Evolutionary conservation across 1,140 invertebrate genomes (phyloP).

Genomic region (Nephila pilipes): DNA sequence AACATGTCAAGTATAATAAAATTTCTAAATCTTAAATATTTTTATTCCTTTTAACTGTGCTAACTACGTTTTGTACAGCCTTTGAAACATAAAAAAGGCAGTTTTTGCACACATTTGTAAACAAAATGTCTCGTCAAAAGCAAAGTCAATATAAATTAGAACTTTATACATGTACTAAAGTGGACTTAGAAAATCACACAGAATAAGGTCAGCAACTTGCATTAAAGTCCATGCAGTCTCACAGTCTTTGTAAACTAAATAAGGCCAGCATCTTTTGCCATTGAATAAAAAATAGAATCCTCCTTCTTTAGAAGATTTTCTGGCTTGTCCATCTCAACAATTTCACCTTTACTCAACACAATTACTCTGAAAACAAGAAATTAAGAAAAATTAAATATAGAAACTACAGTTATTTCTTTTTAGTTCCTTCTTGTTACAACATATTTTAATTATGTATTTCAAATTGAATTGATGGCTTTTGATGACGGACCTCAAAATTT

Average conservation of each 20-base stretch:
- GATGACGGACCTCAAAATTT: too few species aligned
- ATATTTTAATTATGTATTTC: too few species aligned
- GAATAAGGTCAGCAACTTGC: background rate
- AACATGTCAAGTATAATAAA: too few species aligned
- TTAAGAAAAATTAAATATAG: too few species aligned
- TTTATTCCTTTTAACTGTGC: too few species aligned
- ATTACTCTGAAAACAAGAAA: conserved; percentile 77
- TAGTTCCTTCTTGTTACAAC: too few species aligned
- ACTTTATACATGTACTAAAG: background rate
- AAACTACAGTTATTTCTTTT: too few species aligned
- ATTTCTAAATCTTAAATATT: too few species aligned
- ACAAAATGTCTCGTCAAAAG: background rate
- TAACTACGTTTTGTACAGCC: too few species aligned
- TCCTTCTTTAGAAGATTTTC: conserved; percentile 80
- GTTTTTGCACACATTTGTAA: background rate
- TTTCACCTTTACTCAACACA: conserved; percentile 81
- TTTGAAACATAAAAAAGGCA: background rate
- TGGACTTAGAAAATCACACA: background rate
- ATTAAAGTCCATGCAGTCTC: background rate
- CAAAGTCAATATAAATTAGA: background rate
- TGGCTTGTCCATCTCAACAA: conserved; percentile 82
- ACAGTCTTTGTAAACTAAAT: conserved; percentile 51
- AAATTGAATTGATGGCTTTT: too few species aligned
- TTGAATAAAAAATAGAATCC: conserved; percentile 80
- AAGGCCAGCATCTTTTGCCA: conserved; percentile 81